A percentile compares a stretch with the other conserved stretches of the same genome.
phyloP scores from a whole-genome alignment of 2,888 invertebrate genomes.

The Exephanes ischioxanthus region DNA sequence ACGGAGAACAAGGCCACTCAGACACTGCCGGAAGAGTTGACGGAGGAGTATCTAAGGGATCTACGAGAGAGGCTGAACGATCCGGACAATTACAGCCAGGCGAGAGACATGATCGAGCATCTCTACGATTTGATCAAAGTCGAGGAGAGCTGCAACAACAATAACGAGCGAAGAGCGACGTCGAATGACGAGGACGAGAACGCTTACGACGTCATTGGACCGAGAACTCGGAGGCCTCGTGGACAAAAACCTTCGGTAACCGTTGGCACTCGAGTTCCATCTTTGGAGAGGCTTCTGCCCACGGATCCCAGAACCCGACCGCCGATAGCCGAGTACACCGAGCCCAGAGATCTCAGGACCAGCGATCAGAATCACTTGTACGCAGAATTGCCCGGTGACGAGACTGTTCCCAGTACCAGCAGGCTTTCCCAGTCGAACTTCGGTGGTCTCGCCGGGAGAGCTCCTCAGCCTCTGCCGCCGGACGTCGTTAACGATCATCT shows the following conservation, averaged over 20 bases:
- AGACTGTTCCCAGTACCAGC: conserved; percentile 84
- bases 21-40: conserved; percentile 91
- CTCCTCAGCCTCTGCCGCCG: conserved; percentile 80
- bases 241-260: conserved; percentile 86
- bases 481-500: conserved; percentile 79
- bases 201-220: conserved; percentile 88
- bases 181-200: conserved; percentile 85
- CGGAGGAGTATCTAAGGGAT: conserved; percentile 90
- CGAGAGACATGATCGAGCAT: conserved; percentile 92
- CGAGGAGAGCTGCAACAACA: conserved; percentile 88
- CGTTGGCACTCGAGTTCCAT: conserved; percentile 87
- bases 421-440: conserved; percentile 79
- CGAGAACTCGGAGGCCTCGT: conserved; percentile 80
- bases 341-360: conserved; percentile 83
- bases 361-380: conserved; percentile 87
- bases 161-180: conserved; percentile 83
- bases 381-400: conserved; percentile 87
- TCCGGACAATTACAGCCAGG: conserved; percentile 90
- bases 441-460: conserved; percentile 77
- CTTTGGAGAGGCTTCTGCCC: conserved; percentile 87
- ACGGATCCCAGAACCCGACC: conserved; percentile 81
- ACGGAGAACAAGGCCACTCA: conserved; percentile 89
- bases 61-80: conserved; percentile 90
- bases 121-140: conserved; percentile 91
- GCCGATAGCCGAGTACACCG: conserved; percentile 85